Percentiles rank a stretch among this genome's conserved stretches.
These are phyloP conservation scores for Ataeniobius toweri DNA, from an alignment of 2,797 vertebrate species.

Conservation along the genomic window DNA sequence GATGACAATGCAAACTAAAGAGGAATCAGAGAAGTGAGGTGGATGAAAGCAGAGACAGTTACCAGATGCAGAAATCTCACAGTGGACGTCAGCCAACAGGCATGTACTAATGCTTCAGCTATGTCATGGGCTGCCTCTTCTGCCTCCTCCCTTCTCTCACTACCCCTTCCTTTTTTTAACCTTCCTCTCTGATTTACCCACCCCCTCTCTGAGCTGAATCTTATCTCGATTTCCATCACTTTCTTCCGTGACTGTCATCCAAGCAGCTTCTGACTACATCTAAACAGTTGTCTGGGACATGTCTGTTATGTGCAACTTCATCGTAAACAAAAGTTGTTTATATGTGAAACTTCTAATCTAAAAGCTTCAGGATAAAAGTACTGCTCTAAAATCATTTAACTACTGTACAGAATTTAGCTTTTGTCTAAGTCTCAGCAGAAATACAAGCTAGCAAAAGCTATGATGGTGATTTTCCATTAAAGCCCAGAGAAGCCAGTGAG, in stretches of 20 bases:
- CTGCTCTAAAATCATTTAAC: conserved; percentile 4
- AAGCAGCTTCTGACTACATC: conserved; percentile 33
- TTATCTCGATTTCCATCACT: conserved; percentile 6
- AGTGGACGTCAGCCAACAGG: conserved; percentile 78
- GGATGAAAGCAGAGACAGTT: conserved; percentile 50
- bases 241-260: conserved; percentile 5
- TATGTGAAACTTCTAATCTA: background rate
- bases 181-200: conserved; percentile 29
- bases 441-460: conserved; percentile 44
- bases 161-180: conserved; percentile 20
- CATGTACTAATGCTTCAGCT: conserved; percentile 83
- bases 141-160: conserved; percentile 48
- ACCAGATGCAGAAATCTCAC: conserved; percentile 80
- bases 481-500: conserved; percentile 43
- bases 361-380: conserved; percentile 17
- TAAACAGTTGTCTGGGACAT: conserved; percentile 25
- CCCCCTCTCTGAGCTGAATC: conserved; percentile 5
- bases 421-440: conserved; percentile 36
- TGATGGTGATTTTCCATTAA: conserved; percentile 83
- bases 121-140: conserved; percentile 73
- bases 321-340: conserved; percentile 29
- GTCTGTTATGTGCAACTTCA: background rate
- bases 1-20: background rate
- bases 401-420: background rate
- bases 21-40: conserved; percentile 14